A percentile compares a stretch with the other conserved stretches of the same genome.
Evolutionary conservation across 1,140 invertebrate species (phyloP).

Genomic region (Cryptotermes secundus): DNA sequence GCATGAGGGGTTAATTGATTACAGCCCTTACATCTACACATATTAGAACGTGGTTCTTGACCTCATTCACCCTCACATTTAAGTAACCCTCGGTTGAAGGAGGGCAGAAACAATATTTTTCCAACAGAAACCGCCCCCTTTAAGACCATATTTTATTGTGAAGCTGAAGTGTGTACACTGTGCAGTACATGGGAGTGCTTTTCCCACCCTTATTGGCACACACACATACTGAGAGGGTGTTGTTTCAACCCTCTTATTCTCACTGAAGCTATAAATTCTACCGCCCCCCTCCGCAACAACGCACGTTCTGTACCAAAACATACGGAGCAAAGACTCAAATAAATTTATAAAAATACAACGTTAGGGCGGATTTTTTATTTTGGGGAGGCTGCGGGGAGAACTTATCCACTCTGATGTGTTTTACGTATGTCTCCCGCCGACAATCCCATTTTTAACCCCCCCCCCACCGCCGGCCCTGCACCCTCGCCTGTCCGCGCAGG

Average conservation of each 20-base stretch:
- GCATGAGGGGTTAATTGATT: neutral
- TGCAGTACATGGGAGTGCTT: neutral
- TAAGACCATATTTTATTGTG: slow-evolving; percentile 7
- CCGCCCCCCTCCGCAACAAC: slow-evolving; percentile 20
- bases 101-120: slow-evolving; percentile 11
- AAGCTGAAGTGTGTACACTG: neutral
- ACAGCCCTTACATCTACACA: neutral
- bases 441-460: slow-evolving; percentile 1
- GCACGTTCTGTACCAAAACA: slow-evolving; percentile 28
- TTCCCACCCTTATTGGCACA: slow-evolving; percentile 5
- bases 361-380: neutral
- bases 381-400: neutral
- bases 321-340: neutral
- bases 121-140: neutral
- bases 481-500: too few species aligned
- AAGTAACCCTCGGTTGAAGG: neutral
- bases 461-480: too few species aligned
- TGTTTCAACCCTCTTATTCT: neutral
- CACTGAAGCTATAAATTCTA: neutral
- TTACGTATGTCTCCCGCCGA: neutral
- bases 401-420: slow-evolving; percentile 3
- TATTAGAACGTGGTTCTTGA: slow-evolving; percentile 9
- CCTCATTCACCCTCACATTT: neutral
- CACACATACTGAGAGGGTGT: neutral
- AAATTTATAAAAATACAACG: slow-evolving; percentile 16